Conservation (phyloP, 2,113 vertebrate species). For the Atlantisia rogersi region DNA sequence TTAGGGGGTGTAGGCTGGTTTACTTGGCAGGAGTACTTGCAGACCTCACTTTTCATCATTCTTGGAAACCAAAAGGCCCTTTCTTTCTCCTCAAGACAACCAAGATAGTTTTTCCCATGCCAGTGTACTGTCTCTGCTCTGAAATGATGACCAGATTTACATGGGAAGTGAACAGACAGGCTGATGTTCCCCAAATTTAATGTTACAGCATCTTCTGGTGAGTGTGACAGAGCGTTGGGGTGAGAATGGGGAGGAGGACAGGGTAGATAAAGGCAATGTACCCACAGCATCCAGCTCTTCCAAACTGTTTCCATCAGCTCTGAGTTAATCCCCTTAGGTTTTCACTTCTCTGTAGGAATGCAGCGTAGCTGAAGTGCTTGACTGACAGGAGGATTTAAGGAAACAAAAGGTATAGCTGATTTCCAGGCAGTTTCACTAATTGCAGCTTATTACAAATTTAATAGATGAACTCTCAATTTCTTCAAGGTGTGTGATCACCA, state of each 20-base stretch:
- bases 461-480: slow-evolving; percentile 10
- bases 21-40: neutral
- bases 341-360: neutral
- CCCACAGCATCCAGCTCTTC: neutral
- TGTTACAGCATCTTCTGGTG: neutral
- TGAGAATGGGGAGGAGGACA: neutral
- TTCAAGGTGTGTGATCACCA: neutral
- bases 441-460: slow-evolving; percentile 37
- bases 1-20: neutral
- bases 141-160: neutral
- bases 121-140: neutral
- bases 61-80: neutral
- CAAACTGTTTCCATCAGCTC: neutral
- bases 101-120: neutral
- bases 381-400: slow-evolving; percentile 20
- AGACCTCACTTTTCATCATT: neutral
- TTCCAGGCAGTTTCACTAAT: slow-evolving; percentile 36
- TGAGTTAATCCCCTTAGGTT: neutral
- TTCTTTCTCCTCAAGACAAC: neutral
- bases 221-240: accelerated
- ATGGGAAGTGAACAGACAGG: neutral
- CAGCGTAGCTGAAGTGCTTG: neutral
- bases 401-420: neutral
- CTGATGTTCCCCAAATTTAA: neutral
- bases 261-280: accelerated